A percentile compares a stretch with the other conserved stretches of the same genome.
These are phyloP conservation scores for Chlamydotis undulata DNA, from an alignment of 2,113 vertebrate species.

Conservation along the genomic window DNA sequence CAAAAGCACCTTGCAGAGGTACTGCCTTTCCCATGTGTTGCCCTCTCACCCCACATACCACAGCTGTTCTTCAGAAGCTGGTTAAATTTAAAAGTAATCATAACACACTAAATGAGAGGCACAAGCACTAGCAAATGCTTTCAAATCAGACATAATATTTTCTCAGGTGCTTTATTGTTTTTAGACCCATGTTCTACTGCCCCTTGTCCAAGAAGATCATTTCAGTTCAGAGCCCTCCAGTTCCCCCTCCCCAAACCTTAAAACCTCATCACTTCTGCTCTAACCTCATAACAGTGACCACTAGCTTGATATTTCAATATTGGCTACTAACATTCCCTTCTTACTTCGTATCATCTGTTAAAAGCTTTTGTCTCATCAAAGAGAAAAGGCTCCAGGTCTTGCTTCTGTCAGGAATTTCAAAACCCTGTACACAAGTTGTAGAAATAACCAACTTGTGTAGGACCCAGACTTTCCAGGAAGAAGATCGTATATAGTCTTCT, in stretches of 20 bases:
- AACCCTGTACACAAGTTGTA: background rate
- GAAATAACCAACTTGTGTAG: background rate
- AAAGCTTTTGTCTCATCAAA: background rate
- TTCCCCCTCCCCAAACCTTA: background rate
- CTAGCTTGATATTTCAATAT: background rate
- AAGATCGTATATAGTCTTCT: background rate
- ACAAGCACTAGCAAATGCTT: background rate
- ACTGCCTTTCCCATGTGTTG: background rate
- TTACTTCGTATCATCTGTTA: background rate
- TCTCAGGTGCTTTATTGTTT: background rate
- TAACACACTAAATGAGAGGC: background rate
- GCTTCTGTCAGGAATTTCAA: background rate
- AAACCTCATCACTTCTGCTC: background rate
- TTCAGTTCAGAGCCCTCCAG: background rate
- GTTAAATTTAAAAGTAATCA: background rate
- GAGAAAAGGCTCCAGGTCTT: background rate
- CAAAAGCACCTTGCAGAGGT: background rate
- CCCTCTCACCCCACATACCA: background rate
- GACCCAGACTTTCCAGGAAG: background rate
- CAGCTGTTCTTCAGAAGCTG: background rate
- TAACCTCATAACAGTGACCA: background rate
- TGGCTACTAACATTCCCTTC: background rate
- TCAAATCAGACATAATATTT: background rate
- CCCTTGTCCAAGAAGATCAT: background rate
- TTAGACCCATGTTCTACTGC: background rate